Percentiles rank a stretch among this genome's conserved stretches.
Evolutionary conservation across 2,113 vertebrate species (phyloP).

Genomic region (Dasyurus viverrinus): DNA sequence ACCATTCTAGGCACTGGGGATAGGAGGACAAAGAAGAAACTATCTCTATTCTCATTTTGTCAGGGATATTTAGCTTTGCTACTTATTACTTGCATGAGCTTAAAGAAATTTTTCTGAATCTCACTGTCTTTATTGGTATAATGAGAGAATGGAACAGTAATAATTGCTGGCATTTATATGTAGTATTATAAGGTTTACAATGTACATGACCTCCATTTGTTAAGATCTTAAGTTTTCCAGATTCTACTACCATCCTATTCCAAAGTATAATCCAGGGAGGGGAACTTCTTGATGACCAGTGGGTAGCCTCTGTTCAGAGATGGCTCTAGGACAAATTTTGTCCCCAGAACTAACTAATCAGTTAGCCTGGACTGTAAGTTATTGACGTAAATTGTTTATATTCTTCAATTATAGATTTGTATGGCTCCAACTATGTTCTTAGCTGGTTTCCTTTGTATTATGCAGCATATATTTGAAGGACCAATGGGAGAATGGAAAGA

Average conservation of each 20-base stretch:
- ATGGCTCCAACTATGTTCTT: not conserved
- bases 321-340: not conserved
- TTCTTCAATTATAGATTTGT: too few relatives aligned
- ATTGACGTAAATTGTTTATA: not conserved
- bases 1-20: not conserved
- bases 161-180: not conserved
- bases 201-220: not conserved
- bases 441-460: slow-evolving; percentile 33
- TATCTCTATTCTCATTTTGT: not conserved
- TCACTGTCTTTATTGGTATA: not conserved
- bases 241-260: not conserved
- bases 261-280: slow-evolving; percentile 40
- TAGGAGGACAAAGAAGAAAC: not conserved
- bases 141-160: not conserved
- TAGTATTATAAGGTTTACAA: not conserved
- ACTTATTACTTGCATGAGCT: not conserved
- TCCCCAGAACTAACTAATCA: not conserved
- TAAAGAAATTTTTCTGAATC: not conserved
- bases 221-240: not conserved
- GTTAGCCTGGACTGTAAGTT: not conserved
- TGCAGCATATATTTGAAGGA: slow-evolving; percentile 10
- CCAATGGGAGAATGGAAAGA: not conserved
- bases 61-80: not conserved
- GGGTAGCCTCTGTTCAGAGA: slow-evolving; percentile 10
- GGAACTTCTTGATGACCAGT: not conserved